Conservation (phyloP, 2,113 vertebrate genomes). For the Alaudala cheleensis region DNA sequence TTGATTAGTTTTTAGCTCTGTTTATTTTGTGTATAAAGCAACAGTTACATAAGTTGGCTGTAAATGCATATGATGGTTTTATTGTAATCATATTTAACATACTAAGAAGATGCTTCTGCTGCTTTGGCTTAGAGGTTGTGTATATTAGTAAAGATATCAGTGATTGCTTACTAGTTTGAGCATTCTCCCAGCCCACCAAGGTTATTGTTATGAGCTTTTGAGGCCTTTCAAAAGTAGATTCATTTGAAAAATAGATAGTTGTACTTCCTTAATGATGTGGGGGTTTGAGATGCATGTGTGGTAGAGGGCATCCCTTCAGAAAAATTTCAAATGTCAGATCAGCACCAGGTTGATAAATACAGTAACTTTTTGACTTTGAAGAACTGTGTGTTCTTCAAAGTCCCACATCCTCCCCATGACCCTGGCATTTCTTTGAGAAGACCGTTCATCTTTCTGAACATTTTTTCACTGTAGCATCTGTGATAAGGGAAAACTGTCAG, state of each 20-base stretch:
- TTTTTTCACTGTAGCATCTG: neutral
- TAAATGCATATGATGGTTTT: neutral
- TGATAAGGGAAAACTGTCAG: neutral
- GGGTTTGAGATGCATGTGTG: neutral
- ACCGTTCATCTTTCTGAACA: fast-evolving
- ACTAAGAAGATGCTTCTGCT: neutral
- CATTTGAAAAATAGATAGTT: neutral
- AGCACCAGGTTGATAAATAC: neutral
- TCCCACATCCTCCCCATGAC: neutral
- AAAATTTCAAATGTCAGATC: neutral
- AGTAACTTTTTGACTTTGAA: neutral
- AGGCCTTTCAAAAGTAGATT: neutral
- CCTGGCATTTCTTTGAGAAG: neutral
- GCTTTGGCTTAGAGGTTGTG: neutral
- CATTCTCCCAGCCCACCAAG: fast-evolving
- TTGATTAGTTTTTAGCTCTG: neutral
- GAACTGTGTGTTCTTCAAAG: neutral
- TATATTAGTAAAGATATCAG: neutral
- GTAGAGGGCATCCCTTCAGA: neutral
- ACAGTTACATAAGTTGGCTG: neutral
- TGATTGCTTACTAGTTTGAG: neutral
- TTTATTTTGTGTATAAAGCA: neutral
- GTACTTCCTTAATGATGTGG: neutral
- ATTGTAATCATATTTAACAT: neutral
- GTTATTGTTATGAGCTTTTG: neutral